phyloP scores from a whole-genome alignment of 2,888 invertebrate genomes.

The Dinocampus coccinellae region DNA sequence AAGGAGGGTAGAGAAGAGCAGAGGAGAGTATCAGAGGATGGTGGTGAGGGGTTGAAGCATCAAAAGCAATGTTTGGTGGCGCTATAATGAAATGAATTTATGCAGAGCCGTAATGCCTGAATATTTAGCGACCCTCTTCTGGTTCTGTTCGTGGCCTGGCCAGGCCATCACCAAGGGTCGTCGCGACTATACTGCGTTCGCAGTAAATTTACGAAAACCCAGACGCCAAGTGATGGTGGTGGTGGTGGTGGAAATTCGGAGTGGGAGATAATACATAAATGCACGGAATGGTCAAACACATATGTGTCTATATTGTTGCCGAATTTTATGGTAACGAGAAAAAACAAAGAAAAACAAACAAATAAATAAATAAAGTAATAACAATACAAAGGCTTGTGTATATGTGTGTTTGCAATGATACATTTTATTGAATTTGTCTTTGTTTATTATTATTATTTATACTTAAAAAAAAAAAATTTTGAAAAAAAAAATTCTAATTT shows the following conservation, averaged over 20 bases:
- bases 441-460: too few species aligned
- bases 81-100: constrained; percentile 77
- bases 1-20: too few species aligned
- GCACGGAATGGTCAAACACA: constrained; percentile 22
- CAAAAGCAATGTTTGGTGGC: constrained; percentile 76
- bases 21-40: not conserved
- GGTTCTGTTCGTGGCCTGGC: constrained; percentile 65
- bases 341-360: not conserved
- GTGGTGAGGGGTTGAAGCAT: constrained; percentile 62
- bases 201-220: constrained; percentile 33
- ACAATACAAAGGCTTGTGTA: too few species aligned
- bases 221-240: constrained; percentile 15
- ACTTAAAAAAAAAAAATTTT: too few species aligned
- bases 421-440: too few species aligned
- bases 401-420: too few species aligned
- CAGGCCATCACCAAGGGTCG: constrained; percentile 49
- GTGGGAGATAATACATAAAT: constrained; percentile 6
- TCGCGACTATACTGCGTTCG: constrained; percentile 25
- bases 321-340: not conserved
- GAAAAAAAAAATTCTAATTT: too few species aligned
- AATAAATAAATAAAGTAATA: too few species aligned
- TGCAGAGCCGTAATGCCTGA: constrained; percentile 76
- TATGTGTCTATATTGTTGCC: not conserved
- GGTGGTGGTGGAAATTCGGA: constrained; percentile 3
- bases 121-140: constrained; percentile 68